Conservation (phyloP, 2,797 vertebrate genomes). For the Micromesistius poutassou region DNA sequence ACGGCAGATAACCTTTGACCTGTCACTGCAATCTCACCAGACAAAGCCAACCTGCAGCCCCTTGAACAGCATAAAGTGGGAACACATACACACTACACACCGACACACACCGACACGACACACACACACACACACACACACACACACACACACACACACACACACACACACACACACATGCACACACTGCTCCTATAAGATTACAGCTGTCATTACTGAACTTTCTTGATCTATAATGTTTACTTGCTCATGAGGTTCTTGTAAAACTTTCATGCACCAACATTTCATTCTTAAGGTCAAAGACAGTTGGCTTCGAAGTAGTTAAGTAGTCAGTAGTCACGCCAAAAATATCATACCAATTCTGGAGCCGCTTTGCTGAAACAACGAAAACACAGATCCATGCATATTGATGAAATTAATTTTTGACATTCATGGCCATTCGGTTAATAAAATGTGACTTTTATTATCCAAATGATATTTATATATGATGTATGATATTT, state of each 20-base stretch:
- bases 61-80: slow-evolving; percentile 25
- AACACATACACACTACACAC: slow-evolving; percentile 11
- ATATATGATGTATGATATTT: not conserved
- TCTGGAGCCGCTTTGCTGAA: not conserved
- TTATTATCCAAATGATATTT: too few relatives aligned
- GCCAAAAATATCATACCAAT: not conserved
- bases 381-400: not conserved
- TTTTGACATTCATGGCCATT: not conserved
- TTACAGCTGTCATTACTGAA: slow-evolving; percentile 19
- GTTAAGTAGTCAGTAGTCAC: not conserved
- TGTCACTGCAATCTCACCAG: slow-evolving; percentile 38
- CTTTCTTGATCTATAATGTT: not conserved
- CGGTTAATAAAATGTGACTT: not conserved
- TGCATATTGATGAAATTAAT: not conserved
- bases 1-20: slow-evolving; percentile 62
- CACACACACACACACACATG: not conserved
- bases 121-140: too few relatives aligned
- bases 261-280: not conserved
- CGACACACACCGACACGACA: too few relatives aligned
- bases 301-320: not conserved
- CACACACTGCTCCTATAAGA: slow-evolving; percentile 39
- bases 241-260: not conserved
- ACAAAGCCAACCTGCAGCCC: slow-evolving; percentile 29
- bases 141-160: too few relatives aligned
- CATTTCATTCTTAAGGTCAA: not conserved